Percentiles rank a stretch among this genome's conserved stretches.
These are phyloP conservation scores for Acrocera orbiculus DNA, from an alignment of 2,888 invertebrate species.

Conservation along the genomic window DNA sequence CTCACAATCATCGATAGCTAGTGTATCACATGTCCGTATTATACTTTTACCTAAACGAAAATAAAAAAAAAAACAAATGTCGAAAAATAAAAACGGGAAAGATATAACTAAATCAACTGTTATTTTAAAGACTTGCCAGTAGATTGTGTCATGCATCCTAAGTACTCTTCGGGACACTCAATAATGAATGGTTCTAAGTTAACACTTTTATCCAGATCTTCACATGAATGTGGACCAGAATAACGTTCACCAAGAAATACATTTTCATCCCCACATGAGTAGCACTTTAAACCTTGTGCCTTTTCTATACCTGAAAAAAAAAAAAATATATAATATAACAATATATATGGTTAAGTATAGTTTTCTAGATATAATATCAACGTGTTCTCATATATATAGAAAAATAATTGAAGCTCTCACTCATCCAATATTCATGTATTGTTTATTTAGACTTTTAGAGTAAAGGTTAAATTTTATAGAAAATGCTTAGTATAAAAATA, in stretches of 20 bases:
- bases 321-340: constrained; percentile 1
- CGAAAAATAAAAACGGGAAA: too few species aligned
- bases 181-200: constrained; percentile 10
- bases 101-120: background rate
- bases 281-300: constrained; percentile 8
- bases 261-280: constrained; percentile 12
- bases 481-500: too few species aligned
- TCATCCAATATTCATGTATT: too few species aligned
- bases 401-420: too few species aligned
- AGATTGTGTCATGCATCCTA: constrained; percentile 11
- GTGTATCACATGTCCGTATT: constrained; percentile 11
- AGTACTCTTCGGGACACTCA: constrained; percentile 11
- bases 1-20: constrained; percentile 13
- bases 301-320: constrained; percentile 2
- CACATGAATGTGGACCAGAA: constrained; percentile 9
- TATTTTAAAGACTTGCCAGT: constrained; percentile 7
- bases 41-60: constrained; percentile 9
- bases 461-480: too few species aligned
- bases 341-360: background rate
- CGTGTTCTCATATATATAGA: too few species aligned
- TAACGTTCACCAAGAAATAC: constrained; percentile 10
- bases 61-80: background rate
- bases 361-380: too few species aligned
- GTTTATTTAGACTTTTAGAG: too few species aligned
- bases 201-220: constrained; percentile 9